A percentile compares a stretch with the other conserved stretches of the same genome.
Evolutionary conservation across 2,113 vertebrate genomes (phyloP).

Genomic region (Acrocephalus arundinaceus): DNA sequence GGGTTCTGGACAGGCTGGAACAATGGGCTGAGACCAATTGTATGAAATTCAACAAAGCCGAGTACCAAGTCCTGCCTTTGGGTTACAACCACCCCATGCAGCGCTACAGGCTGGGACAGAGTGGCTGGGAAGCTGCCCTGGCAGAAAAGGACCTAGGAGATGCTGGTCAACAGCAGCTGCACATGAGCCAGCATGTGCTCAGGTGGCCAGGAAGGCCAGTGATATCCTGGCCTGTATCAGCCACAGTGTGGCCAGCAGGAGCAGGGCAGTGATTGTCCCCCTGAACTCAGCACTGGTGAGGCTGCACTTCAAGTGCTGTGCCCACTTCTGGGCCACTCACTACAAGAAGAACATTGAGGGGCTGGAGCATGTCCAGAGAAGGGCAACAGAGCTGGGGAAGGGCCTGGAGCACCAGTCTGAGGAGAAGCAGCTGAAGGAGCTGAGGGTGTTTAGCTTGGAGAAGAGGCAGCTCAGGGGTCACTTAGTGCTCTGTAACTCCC

Average conservation of each 20-base stretch:
- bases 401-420: not conserved
- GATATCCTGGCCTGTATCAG: not conserved
- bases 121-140: not conserved
- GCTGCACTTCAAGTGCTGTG: accelerated
- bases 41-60: not conserved
- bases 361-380: not conserved
- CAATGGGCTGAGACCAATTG: not conserved
- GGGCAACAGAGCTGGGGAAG: accelerated
- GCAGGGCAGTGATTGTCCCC: accelerated
- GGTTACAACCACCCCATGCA: not conserved
- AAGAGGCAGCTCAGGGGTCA: not conserved
- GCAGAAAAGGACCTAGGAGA: not conserved
- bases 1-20: not conserved
- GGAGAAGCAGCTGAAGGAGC: not conserved
- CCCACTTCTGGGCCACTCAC: not conserved
- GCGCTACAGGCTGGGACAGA: not conserved
- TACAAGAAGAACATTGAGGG: accelerated
- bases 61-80: not conserved
- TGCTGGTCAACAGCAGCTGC: not conserved
- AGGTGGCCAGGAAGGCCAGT: not conserved
- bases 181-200: not conserved
- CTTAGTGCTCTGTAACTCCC: not conserved
- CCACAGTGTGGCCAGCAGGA: not conserved
- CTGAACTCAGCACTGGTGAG: accelerated
- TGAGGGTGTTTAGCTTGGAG: not conserved